Percentiles rank a stretch among this genome's conserved stretches.
Conservation (phyloP, 2,113 vertebrate genomes). For the Apodemus sylvaticus region DNA sequence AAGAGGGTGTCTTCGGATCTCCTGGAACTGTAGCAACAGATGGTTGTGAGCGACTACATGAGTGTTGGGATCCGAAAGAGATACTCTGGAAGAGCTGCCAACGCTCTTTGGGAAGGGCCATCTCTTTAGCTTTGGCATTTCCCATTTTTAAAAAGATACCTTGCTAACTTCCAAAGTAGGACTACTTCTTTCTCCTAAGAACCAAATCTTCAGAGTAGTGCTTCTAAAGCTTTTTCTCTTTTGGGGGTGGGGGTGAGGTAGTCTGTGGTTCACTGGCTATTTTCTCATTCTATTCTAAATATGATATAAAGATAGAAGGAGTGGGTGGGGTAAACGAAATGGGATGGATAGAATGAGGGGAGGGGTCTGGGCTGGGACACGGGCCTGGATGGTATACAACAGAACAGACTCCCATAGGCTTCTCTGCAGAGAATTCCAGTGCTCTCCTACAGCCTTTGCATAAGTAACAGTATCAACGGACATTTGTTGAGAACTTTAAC, state of each 20-base stretch:
- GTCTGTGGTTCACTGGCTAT: not conserved
- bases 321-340: not conserved
- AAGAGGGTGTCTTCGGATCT: not conserved
- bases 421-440: not conserved
- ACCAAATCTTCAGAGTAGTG: not conserved
- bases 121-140: not conserved
- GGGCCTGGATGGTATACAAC: not conserved
- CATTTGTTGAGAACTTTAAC: not conserved
- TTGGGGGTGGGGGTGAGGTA: accelerated
- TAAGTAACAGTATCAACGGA: not conserved
- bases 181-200: not conserved
- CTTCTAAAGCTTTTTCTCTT: not conserved
- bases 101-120: not conserved
- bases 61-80: not conserved
- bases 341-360: not conserved
- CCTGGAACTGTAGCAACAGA: not conserved
- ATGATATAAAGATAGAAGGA: not conserved
- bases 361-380: not conserved
- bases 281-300: not conserved
- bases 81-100: not conserved
- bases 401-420: not conserved
- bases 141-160: not conserved
- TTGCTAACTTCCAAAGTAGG: not conserved
- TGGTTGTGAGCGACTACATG: not conserved
- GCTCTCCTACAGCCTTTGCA: not conserved